Evolutionary conservation across 2,888 invertebrate genomes (phyloP), one percentile per base, ranked within the genome.

Genomic region (Timema podura): DNA sequence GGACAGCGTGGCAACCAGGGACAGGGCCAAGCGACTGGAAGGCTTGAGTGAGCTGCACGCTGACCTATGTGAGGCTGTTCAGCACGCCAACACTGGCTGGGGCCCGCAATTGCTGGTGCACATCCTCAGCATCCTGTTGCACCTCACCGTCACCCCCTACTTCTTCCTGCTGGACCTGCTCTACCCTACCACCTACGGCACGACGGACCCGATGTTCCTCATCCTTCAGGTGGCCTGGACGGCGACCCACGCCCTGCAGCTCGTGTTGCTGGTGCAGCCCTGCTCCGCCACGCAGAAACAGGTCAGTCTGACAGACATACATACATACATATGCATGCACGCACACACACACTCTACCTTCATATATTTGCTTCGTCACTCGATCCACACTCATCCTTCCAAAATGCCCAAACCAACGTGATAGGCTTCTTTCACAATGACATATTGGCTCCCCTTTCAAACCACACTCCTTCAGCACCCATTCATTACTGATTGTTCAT

Each of bases 81-180:
- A 81, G 13, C 78, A 82, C 5, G 79, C 87, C 5, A 85, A 86
- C 75, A 80, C 79, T 70, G 84, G 85, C 77, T 87, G 84, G 74
- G 86, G 86, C 0, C 75, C 85, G 0, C 84, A 86, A 0, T 81
- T 87, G 57, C 77, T 87, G 7, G 82, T 84, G 6, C 83, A 86
- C 15, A 82, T 86, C 51, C 81, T 86, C 61, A 86, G 86, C 0
- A 86, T 86, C 48, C 77, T 88, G 51, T 80, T 88, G 71, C 87
- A 88, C 73, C 80, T 87, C 5, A 85, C 87, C 16, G 86, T 87
- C 30, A 87, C 87, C 0, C 87, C 87, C 0, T 88, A 87, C 77
- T 75, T 74, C 57, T 73, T 76, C 70, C 71, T 75, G 45, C 67
- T 75, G 46, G 69, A 74, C 65, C 68, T 75, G 54, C 70, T 75